Conservation (phyloP, 2,113 vertebrate species). For the Tragelaphus scriptus region DNA sequence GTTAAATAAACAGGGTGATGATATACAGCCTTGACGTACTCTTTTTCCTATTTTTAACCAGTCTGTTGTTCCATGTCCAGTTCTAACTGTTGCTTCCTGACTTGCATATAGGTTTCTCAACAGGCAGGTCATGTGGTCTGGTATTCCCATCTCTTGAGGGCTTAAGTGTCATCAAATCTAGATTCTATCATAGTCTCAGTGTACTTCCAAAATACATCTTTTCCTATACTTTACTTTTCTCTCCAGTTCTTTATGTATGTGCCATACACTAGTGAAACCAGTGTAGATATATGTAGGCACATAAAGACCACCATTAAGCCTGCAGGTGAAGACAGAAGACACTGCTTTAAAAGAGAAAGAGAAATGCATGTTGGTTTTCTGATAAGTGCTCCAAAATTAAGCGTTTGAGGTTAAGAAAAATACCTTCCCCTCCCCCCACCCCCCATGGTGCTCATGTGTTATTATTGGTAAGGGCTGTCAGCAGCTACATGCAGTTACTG, state of each 20-base stretch:
- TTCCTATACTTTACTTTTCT: neutral
- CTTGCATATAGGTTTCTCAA: no score
- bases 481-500: neutral
- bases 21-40: no score
- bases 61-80: no score
- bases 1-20: no score
- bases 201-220: neutral
- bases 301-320: neutral
- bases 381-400: constrained; percentile 4
- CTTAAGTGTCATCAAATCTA: neutral
- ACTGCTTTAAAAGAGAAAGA: neutral
- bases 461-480: constrained; percentile 11
- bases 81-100: no score
- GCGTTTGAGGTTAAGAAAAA: neutral
- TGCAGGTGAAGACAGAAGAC: neutral
- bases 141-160: neutral
- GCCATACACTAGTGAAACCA: neutral
- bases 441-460: neutral
- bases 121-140: no score
- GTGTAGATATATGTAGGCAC: neutral
- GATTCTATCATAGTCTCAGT: neutral
- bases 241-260: neutral
- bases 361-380: neutral
- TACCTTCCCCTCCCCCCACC: neutral
- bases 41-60: no score